These are phyloP conservation scores for Decapterus maruadsi DNA, from an alignment of 2,797 vertebrate genomes.

Conservation along the genomic window DNA sequence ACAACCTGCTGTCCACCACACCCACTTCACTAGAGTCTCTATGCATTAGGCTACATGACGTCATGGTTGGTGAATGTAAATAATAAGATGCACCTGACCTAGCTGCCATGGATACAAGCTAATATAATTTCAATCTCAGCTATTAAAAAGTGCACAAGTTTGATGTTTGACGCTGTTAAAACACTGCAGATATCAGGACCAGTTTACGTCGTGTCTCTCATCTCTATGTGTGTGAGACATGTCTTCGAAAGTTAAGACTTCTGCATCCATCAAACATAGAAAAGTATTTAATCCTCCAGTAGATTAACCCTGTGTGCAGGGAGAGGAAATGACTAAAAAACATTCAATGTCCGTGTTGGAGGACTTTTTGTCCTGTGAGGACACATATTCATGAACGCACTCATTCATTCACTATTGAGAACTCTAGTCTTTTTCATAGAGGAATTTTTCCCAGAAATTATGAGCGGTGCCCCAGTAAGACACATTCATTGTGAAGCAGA, in stretches of 20 bases:
- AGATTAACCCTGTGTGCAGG: background rate
- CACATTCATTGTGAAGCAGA: constrained; percentile 50
- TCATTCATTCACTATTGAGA: constrained; percentile 27
- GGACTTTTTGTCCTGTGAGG: constrained; percentile 4
- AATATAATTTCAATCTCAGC: too few species aligned
- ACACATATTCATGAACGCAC: constrained; percentile 9
- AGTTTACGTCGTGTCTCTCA: too few species aligned
- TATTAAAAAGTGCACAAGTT: too few species aligned
- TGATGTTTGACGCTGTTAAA: too few species aligned
- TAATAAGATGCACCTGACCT: too few species aligned
- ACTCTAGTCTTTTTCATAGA: constrained; percentile 35
- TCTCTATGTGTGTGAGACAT: too few species aligned
- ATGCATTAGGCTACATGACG: too few species aligned
- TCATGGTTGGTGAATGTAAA: too few species aligned
- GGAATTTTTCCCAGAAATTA: constrained; percentile 47
- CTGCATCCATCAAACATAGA: background rate
- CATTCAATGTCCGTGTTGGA: background rate
- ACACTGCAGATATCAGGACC: too few species aligned
- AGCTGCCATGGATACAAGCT: too few species aligned
- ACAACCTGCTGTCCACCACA: too few species aligned
- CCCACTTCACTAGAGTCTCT: too few species aligned
- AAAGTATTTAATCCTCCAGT: background rate
- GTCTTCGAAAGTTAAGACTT: background rate
- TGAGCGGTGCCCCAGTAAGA: constrained; percentile 23
- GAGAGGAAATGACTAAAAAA: background rate